These are phyloP conservation scores for Ciconia nigra DNA, from an alignment of 2,797 vertebrate genomes.

Conservation along the genomic window DNA sequence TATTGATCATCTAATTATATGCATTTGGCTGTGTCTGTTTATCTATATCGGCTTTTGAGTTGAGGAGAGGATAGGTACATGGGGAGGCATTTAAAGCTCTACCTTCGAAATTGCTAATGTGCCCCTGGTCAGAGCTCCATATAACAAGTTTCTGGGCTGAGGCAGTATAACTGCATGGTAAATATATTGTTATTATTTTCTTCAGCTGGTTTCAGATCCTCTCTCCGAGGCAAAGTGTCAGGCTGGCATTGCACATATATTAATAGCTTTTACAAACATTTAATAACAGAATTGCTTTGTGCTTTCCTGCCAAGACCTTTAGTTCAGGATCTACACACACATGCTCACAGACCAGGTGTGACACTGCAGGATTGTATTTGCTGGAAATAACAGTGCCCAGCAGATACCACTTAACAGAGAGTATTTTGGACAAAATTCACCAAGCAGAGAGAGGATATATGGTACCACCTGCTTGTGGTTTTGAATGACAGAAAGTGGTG, in stretches of 20 bases:
- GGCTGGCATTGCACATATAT: background rate
- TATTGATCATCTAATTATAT: constrained; percentile 24
- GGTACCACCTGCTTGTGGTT: background rate
- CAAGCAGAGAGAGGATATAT: background rate
- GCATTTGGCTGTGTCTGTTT: constrained; percentile 19
- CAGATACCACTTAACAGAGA: background rate
- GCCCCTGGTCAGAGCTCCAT: background rate
- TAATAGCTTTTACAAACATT: constrained; percentile 8
- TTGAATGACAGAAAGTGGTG: background rate
- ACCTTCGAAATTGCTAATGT: background rate
- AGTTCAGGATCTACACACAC: background rate
- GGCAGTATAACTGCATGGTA: background rate
- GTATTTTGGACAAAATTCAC: background rate
- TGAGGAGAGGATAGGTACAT: background rate
- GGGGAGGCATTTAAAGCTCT: background rate
- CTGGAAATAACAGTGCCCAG: background rate
- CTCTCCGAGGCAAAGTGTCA: background rate
- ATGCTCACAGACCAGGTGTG: background rate
- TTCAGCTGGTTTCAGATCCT: background rate
- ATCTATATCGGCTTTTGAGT: background rate
- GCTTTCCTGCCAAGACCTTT: background rate
- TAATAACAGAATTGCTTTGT: constrained; percentile 10
- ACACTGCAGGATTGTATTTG: background rate
- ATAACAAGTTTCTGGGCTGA: background rate
- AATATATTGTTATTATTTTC: constrained; percentile 14